These are phyloP conservation scores for Torymus texanus DNA, from an alignment of 2,888 invertebrate species.

Conservation along the genomic window DNA sequence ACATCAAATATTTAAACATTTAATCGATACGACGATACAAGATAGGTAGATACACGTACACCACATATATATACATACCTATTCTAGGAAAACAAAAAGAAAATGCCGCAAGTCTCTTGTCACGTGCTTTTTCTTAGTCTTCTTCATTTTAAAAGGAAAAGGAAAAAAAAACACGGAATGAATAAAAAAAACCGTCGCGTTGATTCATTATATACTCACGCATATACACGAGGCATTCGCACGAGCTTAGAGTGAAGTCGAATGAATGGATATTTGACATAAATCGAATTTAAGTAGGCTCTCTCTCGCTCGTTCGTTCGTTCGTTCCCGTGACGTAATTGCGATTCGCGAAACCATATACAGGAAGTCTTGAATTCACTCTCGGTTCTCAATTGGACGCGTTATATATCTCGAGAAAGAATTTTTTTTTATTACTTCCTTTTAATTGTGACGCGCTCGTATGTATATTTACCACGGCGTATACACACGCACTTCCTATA, in stretches of 20 bases:
- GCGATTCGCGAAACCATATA: slow-evolving; percentile 16
- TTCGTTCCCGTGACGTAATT: slow-evolving; percentile 35
- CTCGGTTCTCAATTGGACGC: slow-evolving; percentile 20
- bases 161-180: too few relatives aligned
- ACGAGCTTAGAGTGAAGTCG: neutral
- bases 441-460: neutral
- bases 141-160: too few relatives aligned
- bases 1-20: too few relatives aligned
- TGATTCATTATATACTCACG: neutral
- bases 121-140: too few relatives aligned
- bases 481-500: too few relatives aligned
- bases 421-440: neutral
- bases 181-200: too few relatives aligned
- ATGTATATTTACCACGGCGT: too few relatives aligned
- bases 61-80: too few relatives aligned
- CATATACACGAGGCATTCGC: neutral
- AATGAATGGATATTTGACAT: slow-evolving; percentile 49
- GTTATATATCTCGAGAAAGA: neutral
- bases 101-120: too few relatives aligned
- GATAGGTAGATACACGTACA: too few relatives aligned
- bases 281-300: slow-evolving; percentile 33
- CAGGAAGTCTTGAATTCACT: slow-evolving; percentile 39
- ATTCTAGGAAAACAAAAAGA: too few relatives aligned
- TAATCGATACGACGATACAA: too few relatives aligned
- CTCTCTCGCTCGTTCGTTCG: neutral